Evolutionary conservation across 1,140 invertebrate species (phyloP).

Genomic region (Stenopsyche tienmushanensis): DNA sequence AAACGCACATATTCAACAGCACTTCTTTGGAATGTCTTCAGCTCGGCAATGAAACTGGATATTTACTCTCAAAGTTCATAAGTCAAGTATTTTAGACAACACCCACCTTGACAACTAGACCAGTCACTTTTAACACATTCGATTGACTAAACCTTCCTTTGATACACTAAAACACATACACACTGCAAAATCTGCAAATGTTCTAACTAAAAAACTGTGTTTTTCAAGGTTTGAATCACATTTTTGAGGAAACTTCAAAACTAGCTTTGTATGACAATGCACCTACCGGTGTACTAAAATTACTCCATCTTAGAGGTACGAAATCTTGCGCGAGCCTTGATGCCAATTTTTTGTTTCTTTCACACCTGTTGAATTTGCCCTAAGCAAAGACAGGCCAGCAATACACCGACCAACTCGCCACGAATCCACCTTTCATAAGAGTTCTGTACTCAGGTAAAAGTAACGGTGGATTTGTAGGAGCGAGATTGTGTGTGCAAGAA

Average conservation of each 20-base stretch:
- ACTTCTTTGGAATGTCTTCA: no score
- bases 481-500: background rate
- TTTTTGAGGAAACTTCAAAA: background rate
- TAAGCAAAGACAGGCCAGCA: conserved; percentile 1
- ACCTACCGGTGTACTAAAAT: conserved; percentile 26
- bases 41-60: no score
- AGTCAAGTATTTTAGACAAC: no score
- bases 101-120: no score
- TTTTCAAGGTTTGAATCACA: background rate
- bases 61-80: no score
- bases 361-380: background rate
- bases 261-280: conserved; percentile 8
- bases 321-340: background rate
- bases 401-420: no score
- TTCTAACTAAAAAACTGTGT: no score
- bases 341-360: background rate
- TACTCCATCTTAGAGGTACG: conserved; percentile 23
- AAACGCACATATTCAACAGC: no score
- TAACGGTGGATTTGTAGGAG: conserved; percentile 15
- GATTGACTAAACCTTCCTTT: no score
- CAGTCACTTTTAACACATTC: no score
- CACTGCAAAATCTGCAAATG: no score
- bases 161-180: no score
- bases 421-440: conserved; percentile 12
- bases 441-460: conserved; percentile 26